These are phyloP conservation scores for Sebastes diploproa DNA, from an alignment of 2,797 vertebrate genomes.

Conservation along the genomic window DNA sequence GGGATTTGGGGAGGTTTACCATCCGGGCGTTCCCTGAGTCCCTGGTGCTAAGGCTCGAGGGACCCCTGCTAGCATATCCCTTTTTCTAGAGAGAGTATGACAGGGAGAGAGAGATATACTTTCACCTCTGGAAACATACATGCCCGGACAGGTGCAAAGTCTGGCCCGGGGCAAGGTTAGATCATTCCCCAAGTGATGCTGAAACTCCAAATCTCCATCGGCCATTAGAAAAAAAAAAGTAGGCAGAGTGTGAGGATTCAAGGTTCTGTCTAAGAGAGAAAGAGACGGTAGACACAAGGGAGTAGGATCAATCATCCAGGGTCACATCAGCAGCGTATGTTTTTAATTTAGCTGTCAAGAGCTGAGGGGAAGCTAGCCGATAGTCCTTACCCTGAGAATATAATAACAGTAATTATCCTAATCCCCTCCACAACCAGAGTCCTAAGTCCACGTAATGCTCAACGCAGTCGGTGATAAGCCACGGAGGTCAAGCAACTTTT, in stretches of 20 bases:
- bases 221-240: slow-evolving; percentile 61
- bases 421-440: slow-evolving; percentile 74
- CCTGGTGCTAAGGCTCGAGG: slow-evolving; percentile 64
- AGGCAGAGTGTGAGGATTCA: slow-evolving; percentile 42
- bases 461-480: slow-evolving; percentile 63
- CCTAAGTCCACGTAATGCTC: slow-evolving; percentile 61
- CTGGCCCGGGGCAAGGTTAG: slow-evolving; percentile 78
- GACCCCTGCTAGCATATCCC: slow-evolving; percentile 66
- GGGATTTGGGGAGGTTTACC: slow-evolving; percentile 77
- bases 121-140: slow-evolving; percentile 76
- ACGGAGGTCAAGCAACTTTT: slow-evolving; percentile 79
- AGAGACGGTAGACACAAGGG: slow-evolving; percentile 19
- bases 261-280: slow-evolving; percentile 28
- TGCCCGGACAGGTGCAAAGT: slow-evolving; percentile 82
- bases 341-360: slow-evolving; percentile 83
- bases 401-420: slow-evolving; percentile 83
- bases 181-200: slow-evolving; percentile 65
- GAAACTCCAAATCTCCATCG: slow-evolving; percentile 66
- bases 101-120: slow-evolving; percentile 53
- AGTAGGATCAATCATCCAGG: slow-evolving; percentile 69
- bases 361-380: slow-evolving; percentile 51
- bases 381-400: slow-evolving; percentile 74
- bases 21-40: slow-evolving; percentile 70
- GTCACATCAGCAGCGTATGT: slow-evolving; percentile 65
- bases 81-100: slow-evolving; percentile 51